A percentile compares a stretch with the other conserved stretches of the same genome.
These are phyloP conservation scores for Gymnocephalus cernua DNA, from an alignment of 2,113 vertebrate genomes.

Conservation along the genomic window DNA sequence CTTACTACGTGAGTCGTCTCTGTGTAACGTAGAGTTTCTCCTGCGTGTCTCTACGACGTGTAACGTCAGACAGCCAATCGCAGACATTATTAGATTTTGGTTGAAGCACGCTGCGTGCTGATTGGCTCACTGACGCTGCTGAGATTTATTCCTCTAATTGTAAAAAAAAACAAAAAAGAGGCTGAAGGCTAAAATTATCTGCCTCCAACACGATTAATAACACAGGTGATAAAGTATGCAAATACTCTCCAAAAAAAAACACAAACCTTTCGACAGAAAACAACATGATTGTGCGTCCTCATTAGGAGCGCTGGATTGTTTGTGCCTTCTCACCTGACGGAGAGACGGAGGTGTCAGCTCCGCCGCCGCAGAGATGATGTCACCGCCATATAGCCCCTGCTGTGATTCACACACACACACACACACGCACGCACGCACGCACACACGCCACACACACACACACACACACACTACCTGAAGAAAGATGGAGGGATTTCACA, in stretches of 20 bases:
- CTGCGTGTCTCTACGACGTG: too few species aligned
- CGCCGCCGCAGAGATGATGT: constrained; percentile 76
- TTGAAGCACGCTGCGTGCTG: too few species aligned
- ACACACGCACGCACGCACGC: not conserved
- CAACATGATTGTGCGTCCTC: not conserved
- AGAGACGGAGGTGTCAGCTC: constrained; percentile 78
- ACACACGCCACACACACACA: not conserved
- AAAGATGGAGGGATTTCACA: constrained; percentile 54
- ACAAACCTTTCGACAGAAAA: not conserved
- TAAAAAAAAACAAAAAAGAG: too few species aligned
- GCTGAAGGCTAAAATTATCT: not conserved
- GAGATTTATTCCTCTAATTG: too few species aligned
- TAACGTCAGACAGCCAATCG: too few species aligned
- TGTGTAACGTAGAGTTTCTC: too few species aligned
- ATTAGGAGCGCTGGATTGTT: constrained; percentile 69
- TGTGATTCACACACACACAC: constrained; percentile 40
- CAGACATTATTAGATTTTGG: too few species aligned
- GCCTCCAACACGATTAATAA: not conserved
- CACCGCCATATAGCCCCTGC: constrained; percentile 4
- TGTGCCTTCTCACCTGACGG: constrained; percentile 78
- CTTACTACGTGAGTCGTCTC: too few species aligned
- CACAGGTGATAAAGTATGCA: constrained; percentile 8
- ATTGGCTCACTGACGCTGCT: too few species aligned
- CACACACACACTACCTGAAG: constrained; percentile 26
- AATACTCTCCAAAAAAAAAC: not conserved